phyloP scores from a whole-genome alignment of 2,888 invertebrate genomes.

The Megaustenia siamemsis region DNA sequence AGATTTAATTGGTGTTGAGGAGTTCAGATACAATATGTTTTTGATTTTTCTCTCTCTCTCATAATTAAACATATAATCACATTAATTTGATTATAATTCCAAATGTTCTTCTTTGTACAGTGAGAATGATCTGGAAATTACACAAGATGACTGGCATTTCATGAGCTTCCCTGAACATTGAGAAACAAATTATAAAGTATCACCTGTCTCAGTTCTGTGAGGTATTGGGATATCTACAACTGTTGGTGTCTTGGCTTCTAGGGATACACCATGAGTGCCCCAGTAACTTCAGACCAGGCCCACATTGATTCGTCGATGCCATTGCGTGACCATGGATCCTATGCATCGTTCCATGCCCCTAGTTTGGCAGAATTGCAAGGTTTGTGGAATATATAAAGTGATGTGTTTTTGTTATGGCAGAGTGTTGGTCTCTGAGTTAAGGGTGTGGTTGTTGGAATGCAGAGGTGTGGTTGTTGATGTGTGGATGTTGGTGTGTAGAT shows the following conservation, averaged over 20 bases:
- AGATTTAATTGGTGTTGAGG: too few relatives aligned
- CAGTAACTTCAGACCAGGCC: slow-evolving; percentile 34
- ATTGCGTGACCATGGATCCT: slow-evolving; percentile 71
- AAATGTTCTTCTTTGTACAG: slow-evolving; percentile 14
- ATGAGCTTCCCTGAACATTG: slow-evolving; percentile 2
- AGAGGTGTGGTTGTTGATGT: too few relatives aligned
- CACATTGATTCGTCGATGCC: slow-evolving; percentile 62
- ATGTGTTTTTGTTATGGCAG: neutral
- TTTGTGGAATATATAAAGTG: slow-evolving; percentile 44
- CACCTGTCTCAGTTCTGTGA: neutral
- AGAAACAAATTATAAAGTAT: neutral
- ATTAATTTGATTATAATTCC: too few relatives aligned
- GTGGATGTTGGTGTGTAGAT: too few relatives aligned
- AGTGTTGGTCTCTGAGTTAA: too few relatives aligned
- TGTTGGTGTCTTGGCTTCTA: neutral
- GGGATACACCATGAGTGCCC: slow-evolving; percentile 13
- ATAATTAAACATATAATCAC: neutral
- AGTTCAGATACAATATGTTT: too few relatives aligned
- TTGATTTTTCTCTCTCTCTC: too few relatives aligned
- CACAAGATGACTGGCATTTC: slow-evolving; percentile 45
- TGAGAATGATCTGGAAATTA: slow-evolving; percentile 22
- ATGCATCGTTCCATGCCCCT: slow-evolving; percentile 63
- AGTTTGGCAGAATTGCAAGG: slow-evolving; percentile 74
- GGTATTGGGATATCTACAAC: neutral
- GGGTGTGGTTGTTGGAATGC: too few relatives aligned